A percentile compares a stretch with the other conserved stretches of the same genome.
Evolutionary conservation across 2,113 vertebrate species (phyloP).

Genomic region (Psephotus haematonotus): DNA sequence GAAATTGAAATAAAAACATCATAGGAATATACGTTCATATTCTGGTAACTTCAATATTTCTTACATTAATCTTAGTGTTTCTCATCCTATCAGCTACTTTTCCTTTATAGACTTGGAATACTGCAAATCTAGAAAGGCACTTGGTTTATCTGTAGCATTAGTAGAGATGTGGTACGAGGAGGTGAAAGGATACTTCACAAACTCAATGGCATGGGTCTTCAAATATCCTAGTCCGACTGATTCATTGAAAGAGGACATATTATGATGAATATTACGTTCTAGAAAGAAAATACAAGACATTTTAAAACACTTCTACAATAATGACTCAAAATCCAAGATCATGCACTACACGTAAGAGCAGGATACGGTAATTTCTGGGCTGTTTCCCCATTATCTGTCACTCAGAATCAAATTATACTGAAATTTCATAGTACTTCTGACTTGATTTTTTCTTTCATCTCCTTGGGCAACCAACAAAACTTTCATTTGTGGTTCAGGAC

Average conservation of each 20-base stretch:
- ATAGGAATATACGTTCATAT: not conserved
- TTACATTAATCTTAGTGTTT: not conserved
- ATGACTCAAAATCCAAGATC: not conserved
- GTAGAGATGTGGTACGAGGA: not conserved
- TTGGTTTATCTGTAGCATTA: not conserved
- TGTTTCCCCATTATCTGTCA: not conserved
- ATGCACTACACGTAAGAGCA: not conserved
- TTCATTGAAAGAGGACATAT: constrained; percentile 99
- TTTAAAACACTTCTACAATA: not conserved
- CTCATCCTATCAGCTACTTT: not conserved
- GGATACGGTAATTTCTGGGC: not conserved
- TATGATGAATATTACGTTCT: constrained; percentile 96
- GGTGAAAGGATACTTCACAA: constrained; percentile 95
- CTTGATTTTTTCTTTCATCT: not conserved
- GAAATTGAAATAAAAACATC: constrained; percentile 63
- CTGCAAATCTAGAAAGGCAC: not conserved
- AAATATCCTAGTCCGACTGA: constrained; percentile 97
- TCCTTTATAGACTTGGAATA: not conserved
- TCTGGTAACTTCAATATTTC: not conserved
- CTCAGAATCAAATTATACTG: not conserved
- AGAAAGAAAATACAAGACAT: constrained; percentile 59
- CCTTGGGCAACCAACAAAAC: not conserved
- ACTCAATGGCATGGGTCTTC: constrained; percentile 97
- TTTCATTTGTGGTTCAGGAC: not conserved
- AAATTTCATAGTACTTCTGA: not conserved